Conservation (phyloP, 2,888 invertebrate genomes). For the Melipona bicolor region DNA sequence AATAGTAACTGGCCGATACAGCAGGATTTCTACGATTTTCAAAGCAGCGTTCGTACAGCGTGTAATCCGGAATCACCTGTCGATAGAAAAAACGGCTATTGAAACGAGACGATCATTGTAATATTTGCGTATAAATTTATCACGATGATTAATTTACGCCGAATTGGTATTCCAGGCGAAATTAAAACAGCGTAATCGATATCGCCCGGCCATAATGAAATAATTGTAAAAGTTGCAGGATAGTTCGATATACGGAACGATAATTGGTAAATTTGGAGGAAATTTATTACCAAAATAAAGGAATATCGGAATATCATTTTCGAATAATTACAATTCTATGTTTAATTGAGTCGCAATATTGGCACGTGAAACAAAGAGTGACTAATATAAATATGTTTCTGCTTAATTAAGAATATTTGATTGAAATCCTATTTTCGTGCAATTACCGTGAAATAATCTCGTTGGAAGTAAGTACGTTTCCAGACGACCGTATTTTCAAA, state of each 20-base stretch:
- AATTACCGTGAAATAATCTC: background rate
- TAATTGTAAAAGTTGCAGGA: slow-evolving; percentile 12
- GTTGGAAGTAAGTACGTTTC: background rate
- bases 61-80: slow-evolving; percentile 20
- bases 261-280: slow-evolving; percentile 9
- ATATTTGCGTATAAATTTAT: background rate
- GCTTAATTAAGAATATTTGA: background rate
- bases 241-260: background rate
- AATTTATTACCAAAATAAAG: background rate
- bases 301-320: slow-evolving; percentile 12
- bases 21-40: slow-evolving; percentile 24
- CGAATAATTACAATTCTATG: background rate
- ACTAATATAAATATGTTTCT: background rate
- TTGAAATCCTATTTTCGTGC: background rate
- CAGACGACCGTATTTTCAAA: background rate
- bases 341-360: background rate
- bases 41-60: slow-evolving; percentile 3
- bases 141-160: background rate
- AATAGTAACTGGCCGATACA: background rate
- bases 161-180: background rate
- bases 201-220: background rate
- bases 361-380: background rate
- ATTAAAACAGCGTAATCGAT: slow-evolving; percentile 9
- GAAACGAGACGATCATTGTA: slow-evolving; percentile 7
- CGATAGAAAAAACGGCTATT: slow-evolving; percentile 14